Base-by-base conservation (phyloP, 2,113 vertebrate genomes). In the Seriola dumerili region DNA sequence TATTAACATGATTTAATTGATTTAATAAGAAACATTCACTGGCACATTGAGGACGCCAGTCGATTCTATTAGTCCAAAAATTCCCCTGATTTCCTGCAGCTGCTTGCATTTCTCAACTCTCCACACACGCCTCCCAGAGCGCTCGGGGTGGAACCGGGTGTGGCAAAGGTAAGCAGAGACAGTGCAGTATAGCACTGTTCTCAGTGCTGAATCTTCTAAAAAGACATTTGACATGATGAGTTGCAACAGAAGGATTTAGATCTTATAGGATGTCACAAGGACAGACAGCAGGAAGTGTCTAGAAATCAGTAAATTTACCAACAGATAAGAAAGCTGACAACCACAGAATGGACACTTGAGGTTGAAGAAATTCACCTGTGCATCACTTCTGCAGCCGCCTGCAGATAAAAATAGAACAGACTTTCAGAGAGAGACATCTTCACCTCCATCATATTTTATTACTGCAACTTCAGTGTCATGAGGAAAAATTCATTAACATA, bases 251-350 rank as follows among this genome's bases (percentile, higher is more conserved):
- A 23, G 72, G 65, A 86, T 83, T 78, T 66, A 75, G 68, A 86
- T 72, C 34, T 38, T 38, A 83, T 83, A 7, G 55, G 40, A 69
- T 66, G 87, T 72, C 34, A 64, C 71, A 48, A 61, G 54, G 38
- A 80, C 66, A 85, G 88, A 57, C 85, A 65, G 75, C 13, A 63
- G 29, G 42, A 71, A 36, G 70, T 59, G 42, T 63, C 34, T 68
- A 52, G 19, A 88, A 81, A 79, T 73, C 80, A 55, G 55, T 85
- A 82, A 73, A 68, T 82, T 87, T 62, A 48, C 40, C 40, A 65
- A 42, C 65, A 46, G 75, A 80, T 74, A 72, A 88, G 69, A 76
- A 79, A 84, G 38, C 77, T 76, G 74, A 78, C 73, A 89, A 17
- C 21, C 52, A 65, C 59, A 74, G 25, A 70, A 65, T 57, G 11